Base-by-base conservation (phyloP, 2,797 vertebrate genomes). In the Pagetopsis macropterus region DNA sequence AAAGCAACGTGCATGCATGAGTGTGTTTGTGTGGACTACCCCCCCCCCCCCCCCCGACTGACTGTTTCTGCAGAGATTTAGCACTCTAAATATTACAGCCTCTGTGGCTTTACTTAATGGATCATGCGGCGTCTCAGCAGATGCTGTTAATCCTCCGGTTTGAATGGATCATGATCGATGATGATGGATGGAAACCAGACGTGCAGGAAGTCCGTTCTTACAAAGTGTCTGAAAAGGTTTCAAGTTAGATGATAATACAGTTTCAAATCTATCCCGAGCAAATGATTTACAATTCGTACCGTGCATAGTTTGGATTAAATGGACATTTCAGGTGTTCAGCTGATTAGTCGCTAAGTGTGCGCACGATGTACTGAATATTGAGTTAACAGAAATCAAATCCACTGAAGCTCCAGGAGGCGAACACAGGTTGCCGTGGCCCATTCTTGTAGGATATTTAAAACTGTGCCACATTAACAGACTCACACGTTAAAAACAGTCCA, bases 101-200 rank as follows among this genome's bases (percentile, higher is more conserved):
- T 79, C 75, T 75, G 67, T 79, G 68, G 75, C 79, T 89, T 76
- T 83, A 75, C 81, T 88, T 87, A 78, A 73, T 78, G 70, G 84
- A 80, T 78, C 81, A 65, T 85, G 75, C 78, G 50, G 76, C 74
- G 72, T 80, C 66, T 66, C 72, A 70, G 67, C 75, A 78, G 63
- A 78, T 75, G 67, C 72, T 44, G 51, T 59, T 56, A 14, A 10
- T 50, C 37, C 27, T 44, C 61, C 44, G 23, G 14, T 55, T 75
- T 66, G 67, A 75, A 72, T 70, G 52, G 68, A 83, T 73, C 46
- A 48, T 37, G 37, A 37, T 27, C 27, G 27, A 27, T 27, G 27
- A 27, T 27, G 27, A 27, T 27, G 27, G 27, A 27, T 27, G 27
- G 27, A 5, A 27, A 0, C 27, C 27, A 27, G 27, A 27, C 5